Base-by-base conservation (phyloP, 2,888 invertebrate species). In the Perizoma affinitatum region DNA sequence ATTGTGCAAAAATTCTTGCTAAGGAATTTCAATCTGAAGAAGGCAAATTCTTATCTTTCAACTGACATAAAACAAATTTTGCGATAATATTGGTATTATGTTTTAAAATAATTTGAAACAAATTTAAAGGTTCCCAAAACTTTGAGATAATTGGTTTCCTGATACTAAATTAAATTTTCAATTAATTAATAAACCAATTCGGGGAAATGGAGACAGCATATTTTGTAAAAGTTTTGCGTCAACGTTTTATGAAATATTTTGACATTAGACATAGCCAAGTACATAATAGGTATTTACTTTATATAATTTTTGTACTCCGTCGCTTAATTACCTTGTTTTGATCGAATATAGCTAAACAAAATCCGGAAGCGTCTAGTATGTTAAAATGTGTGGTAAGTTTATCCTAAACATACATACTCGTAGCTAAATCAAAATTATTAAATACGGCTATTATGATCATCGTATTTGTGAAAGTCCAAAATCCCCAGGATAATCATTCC, bases 161-260 rank as follows among this genome's bases (percentile, higher is more conserved):
- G 51, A 46, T 57, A 57, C 46, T 58, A 51, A 58, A 58, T 47
- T 47, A 46, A 52, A 58, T 58, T 58, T 52, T 33, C 51, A 36
- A 41, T 10, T 42, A 11, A 35, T 42, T 46, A 51, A 52, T 58
- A 52, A 58, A 41, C n/a, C 51, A 22, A 52, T 58, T 52, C 57
- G 46, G 22, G 46, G 57, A 58, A 51, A 52, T 47, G 33, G 34
- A 47, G 10, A 41, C 33, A 34, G 7, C 10, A 36, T 48, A 46
- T 38, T 38, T 36, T 48, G 36, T 38, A 0, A 48, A 48, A 11
- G n/a, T 11, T 38, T 48, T 7, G 5, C n/a, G 34, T 47, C 7
- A 9, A 8, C 22, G 7, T 22, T 42, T 10, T 4, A n/a, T n/a
- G n/a, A n/a, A n/a, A n/a, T n/a, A 7, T 40, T 6, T 40, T 40